A percentile compares a stretch with the other conserved stretches of the same genome.
phyloP scores from a whole-genome alignment of 2,113 vertebrate species.

The Heloderma charlesbogerti region DNA sequence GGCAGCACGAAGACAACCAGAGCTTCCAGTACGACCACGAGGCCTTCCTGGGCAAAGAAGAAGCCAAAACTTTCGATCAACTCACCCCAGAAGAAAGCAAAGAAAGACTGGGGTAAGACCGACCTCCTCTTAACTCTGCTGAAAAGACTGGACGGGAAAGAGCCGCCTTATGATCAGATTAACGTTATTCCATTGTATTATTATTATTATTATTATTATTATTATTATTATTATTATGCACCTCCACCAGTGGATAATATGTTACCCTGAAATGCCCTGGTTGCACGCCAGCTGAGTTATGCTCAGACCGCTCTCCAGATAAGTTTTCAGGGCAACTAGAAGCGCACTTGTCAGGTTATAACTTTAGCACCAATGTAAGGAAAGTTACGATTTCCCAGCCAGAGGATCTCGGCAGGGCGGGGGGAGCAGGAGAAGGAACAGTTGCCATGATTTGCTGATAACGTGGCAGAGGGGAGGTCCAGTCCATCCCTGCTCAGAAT shows the following conservation, averaged over 20 bases:
- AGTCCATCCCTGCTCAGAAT: constrained; percentile 16
- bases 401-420: not conserved
- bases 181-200: not conserved
- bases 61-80: constrained; percentile 95
- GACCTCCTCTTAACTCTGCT: not conserved
- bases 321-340: not conserved
- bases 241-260: too few relatives aligned
- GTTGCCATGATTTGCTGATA: constrained; percentile 39
- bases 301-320: not conserved
- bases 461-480: constrained; percentile 72
- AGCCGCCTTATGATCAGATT: too few relatives aligned
- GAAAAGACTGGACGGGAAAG: not conserved
- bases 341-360: not conserved
- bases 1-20: constrained; percentile 84
- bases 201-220: too few relatives aligned
- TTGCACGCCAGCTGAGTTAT: not conserved
- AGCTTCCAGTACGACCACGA: constrained; percentile 96
- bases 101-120: constrained; percentile 88
- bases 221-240: too few relatives aligned
- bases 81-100: constrained; percentile 94
- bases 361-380: not conserved
- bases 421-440: not conserved
- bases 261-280: not conserved
- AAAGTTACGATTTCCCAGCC: not conserved
- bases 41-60: constrained; percentile 95